Base-by-base conservation (phyloP, 1,140 invertebrate genomes). In the Drosophila orosa region DNA sequence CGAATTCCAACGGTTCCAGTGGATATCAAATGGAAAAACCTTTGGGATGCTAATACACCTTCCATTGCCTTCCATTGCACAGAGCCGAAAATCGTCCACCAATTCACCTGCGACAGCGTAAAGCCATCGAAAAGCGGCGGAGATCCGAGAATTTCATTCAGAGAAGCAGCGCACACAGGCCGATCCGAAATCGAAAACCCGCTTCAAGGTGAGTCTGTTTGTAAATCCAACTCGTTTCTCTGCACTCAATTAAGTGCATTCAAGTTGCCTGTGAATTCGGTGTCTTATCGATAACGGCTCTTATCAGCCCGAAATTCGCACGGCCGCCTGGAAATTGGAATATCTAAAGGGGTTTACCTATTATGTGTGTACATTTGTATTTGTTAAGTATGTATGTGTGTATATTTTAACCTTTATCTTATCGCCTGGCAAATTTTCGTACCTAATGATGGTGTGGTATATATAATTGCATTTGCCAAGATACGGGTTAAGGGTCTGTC, bases 191-290 rank as follows among this genome's bases (percentile, higher is more conserved):
- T 35, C 68, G 5, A 44, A 61, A 82, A 66, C 65, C 63, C 62
- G 63, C 78, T 82, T 82, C 84, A 87, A 87, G 84, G 84, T 87
- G 66, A 87, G 83, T 89, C 66, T 84, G 68, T 84, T 83, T 80
- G 72, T 63, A 60, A 80, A 45, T 47, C 61, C 59, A 78, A 83
- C 83, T 42, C 59, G 77, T 85, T 85, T 74, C 56, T 35, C 33
- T 31, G 15, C 33, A 57, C 58, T 35, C 61, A 69, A 40, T 40
- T 31, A 29, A 60, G 60, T 60, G 60, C 60, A 63, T 63, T 27
- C 35, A 40, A 35, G 19, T 54, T 12, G 24, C 17, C 42, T 24
- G 27, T 35, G 22, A 63, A 67, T 67, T 33, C n/a, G 13, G 17
- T 52, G 31, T 29, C 60, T 37, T 66, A 54, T 74, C 19, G 47